Base-by-base conservation (phyloP, 2,113 vertebrate species). In the Brachypodius melanocephalos region DNA sequence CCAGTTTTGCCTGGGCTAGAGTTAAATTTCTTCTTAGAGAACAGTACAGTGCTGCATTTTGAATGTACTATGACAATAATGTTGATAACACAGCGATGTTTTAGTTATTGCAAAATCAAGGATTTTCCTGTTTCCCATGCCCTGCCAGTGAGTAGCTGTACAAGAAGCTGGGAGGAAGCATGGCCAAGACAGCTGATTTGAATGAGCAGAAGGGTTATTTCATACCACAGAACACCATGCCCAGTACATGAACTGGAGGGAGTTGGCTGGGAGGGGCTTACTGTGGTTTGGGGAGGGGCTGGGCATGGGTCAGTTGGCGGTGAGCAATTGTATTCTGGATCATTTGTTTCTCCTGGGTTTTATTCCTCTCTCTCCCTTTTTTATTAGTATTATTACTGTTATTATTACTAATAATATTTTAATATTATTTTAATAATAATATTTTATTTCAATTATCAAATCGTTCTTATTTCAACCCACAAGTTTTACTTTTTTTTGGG, bases 91-190 rank as follows among this genome's bases (percentile, higher is more conserved):
- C 51, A 73, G 22, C 26, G 49, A 32, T 73, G 28, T 58, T 66
- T 51, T 20, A 52, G 32, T 29, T 81, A 28, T 66, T 73, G 43
- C 28, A 66, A 43, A 81, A 38, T 58, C 45, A 74, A 81, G 51
- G 45, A 38, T 19, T n/a, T 80, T 14, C 4, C 32, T 6, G 4
- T 66, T 80, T 58, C 59, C 32, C 21, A 28, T 81, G 28, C 22
- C 66, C 18, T 88, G 45, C 59, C 76, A 73, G 22, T 38, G 68
- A 66, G 51, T 28, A 66, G 8, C 59, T 66, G 22, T 28, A n/a
- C 0, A 2, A 73, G 45, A 73, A 58, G 18, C 0, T 73, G 26
- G 32, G 28, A 66, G 18, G 18, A 28, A 51, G 22, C 32, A n/a
- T n/a, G 67, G 28, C 51, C 45, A 14, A 32, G 22, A 38, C 12